Percentiles rank a stretch among this genome's conserved stretches.
Conservation (phyloP, 2,113 vertebrate genomes). For the Notarius quadriscutis region DNA sequence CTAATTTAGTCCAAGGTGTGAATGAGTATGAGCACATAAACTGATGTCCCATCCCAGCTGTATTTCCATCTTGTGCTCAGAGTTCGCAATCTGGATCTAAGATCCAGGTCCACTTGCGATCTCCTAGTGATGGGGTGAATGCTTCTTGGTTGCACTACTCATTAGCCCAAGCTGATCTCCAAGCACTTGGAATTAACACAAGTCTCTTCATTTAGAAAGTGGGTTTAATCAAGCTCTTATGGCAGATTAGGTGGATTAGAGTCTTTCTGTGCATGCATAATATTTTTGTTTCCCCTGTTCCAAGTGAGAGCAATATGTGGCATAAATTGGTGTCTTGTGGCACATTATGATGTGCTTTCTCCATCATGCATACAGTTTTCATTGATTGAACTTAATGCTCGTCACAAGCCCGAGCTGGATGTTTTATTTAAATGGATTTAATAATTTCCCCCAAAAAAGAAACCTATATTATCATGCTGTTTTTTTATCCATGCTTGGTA, state of each 20-base stretch:
- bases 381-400: not conserved
- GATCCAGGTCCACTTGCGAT: not conserved
- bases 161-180: too few relatives aligned
- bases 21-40: not conserved
- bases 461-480: not conserved
- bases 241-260: conserved; percentile 9
- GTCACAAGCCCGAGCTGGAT: not conserved
- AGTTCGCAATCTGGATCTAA: not conserved
- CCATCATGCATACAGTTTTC: not conserved
- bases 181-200: not conserved
- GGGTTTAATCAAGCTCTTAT: not conserved
- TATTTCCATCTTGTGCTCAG: not conserved
- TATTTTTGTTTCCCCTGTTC: not conserved
- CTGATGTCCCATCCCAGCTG: not conserved
- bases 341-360: not conserved
- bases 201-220: not conserved
- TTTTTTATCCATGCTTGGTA: not conserved
- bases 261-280: not conserved
- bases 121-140: not conserved
- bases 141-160: not conserved
- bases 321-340: not conserved
- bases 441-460: not conserved
- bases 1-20: not conserved
- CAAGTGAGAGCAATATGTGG: not conserved
- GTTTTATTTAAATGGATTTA: not conserved